These are phyloP conservation scores for Prionailurus bengalensis DNA, from an alignment of 2,113 vertebrate genomes.

Conservation along the genomic window DNA sequence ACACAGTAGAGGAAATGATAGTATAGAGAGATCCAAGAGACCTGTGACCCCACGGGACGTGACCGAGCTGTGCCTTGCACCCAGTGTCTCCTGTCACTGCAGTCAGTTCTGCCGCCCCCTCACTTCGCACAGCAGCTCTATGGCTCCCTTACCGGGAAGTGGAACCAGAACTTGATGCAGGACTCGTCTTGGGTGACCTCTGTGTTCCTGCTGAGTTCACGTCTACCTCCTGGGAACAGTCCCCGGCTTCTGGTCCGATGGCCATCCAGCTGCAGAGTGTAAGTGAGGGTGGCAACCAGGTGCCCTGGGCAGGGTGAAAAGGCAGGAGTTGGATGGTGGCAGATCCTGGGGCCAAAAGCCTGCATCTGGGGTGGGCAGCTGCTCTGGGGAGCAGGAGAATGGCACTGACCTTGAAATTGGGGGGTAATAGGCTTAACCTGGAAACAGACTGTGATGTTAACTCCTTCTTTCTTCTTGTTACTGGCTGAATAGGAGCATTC, in stretches of 20 bases:
- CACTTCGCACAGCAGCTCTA: background rate
- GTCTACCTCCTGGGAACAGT: conserved; percentile 74
- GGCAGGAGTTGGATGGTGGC: background rate
- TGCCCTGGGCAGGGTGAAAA: conserved; percentile 1
- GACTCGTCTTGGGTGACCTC: background rate
- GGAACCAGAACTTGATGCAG: conserved; percentile 77
- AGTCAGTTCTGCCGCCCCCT: rapidly evolving
- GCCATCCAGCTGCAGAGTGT: conserved; percentile 87
- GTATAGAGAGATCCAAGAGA: background rate
- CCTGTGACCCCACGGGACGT: background rate
- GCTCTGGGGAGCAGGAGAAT: background rate
- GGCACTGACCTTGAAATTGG: conserved; percentile 80
- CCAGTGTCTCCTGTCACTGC: rapidly evolving
- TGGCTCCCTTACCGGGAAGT: conserved; percentile 77
- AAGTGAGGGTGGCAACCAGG: conserved; percentile 83
- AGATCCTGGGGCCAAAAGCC: background rate
- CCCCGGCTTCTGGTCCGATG: conserved; percentile 82
- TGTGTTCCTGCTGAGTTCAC: conserved; percentile 38
- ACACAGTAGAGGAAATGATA: background rate
- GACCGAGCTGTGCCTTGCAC: background rate
- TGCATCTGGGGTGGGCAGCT: background rate
- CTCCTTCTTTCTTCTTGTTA: conserved; percentile 24
- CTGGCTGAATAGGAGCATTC: conserved; percentile 72
- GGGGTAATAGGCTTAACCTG: conserved; percentile 73
- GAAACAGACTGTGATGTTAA: conserved; percentile 86